A percentile compares a stretch with the other conserved stretches of the same genome.
phyloP scores from a whole-genome alignment of 2,888 invertebrate species.

The Caenorhabditis sinica region DNA sequence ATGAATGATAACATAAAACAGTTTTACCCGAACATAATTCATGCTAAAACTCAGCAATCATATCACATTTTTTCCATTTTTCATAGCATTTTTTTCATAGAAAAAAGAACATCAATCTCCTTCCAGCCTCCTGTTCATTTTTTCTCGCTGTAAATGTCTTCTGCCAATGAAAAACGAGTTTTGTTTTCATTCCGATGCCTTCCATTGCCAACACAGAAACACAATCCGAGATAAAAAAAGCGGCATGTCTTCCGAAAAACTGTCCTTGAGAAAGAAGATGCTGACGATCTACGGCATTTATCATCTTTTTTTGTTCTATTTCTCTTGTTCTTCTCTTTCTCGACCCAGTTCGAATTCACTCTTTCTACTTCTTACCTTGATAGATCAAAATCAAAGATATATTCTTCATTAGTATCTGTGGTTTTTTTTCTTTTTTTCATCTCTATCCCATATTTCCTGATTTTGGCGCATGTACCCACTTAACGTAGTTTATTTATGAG shows the following conservation, averaged over 20 bases:
- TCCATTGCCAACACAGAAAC: conserved; percentile 15
- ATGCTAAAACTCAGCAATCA: no score
- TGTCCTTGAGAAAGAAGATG: conserved; percentile 53
- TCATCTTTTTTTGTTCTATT: conserved; percentile 27
- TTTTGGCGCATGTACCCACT: neutral
- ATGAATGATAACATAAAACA: neutral
- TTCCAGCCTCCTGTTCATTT: conserved; percentile 11
- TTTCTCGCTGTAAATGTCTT: conserved; percentile 25
- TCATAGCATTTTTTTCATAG: neutral
- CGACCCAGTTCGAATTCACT: neutral
- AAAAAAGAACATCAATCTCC: conserved; percentile 10
- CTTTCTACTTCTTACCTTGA: conserved; percentile 19
- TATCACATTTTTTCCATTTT: neutral
- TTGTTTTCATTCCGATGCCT: conserved; percentile 27
- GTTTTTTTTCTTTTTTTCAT: conserved; percentile 4
- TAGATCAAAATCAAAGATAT: conserved; percentile 33
- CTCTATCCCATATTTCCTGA: neutral
- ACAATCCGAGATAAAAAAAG: conserved; percentile 53
- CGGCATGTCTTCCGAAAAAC: conserved; percentile 21
- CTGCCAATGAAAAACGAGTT: conserved; percentile 43
- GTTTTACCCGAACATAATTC: no score
- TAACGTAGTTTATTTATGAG: conserved; percentile 3
- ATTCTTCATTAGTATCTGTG: conserved; percentile 1
- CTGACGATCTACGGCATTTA: conserved; percentile 51
- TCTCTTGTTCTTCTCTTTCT: conserved; percentile 14